Evolutionary conservation across 2,888 invertebrate genomes (phyloP), one percentile per base, ranked within the genome.

Genomic region (Mesoligia furuncula): DNA sequence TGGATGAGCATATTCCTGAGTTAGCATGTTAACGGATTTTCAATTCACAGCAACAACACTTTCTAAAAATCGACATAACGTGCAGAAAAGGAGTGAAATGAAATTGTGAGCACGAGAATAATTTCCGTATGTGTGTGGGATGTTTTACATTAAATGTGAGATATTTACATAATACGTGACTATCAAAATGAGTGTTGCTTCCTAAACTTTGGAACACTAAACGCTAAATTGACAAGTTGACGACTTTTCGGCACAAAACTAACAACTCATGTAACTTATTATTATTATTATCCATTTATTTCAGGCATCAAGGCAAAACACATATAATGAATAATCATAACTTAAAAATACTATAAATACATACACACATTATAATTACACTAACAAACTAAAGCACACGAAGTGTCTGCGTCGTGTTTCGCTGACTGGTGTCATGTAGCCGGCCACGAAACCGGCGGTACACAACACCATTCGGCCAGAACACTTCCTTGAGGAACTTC

Each of bases 141-240:
- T 66, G 71, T 76, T 75, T 66, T 42, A 85, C 73, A 83, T 78
- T 83, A 83, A 80, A 76, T 77, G 78, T 61, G 75, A 75, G 54
- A n/a, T 85, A 74, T 74, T 83, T 77, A 80, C 73, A 77, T 72
- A 73, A 20, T 70, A 85, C 79, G 83, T 77, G 76, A 80, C 75
- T 73, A 45, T 83, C 17, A 31, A 76, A 66, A 66, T 76, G n/a
- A 45, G 64, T 69, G 64, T 68, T 51, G 36, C 27, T 66, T 66
- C 76, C 51, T 70, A 39, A 66, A 76, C 15, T 75, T 68, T 69
- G 54, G 8, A 81, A 70, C 68, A 76, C 39, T 80, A 51, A 80
- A 64, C 57, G n/a, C 54, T 48, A 54, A 75, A 68, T 69, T 24
- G 48, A 51, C n/a, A 36, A 54, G 54, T 61, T 54, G 7, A 62